Conservation (phyloP, 2,888 invertebrate genomes). For the Serrognathus titanus region DNA sequence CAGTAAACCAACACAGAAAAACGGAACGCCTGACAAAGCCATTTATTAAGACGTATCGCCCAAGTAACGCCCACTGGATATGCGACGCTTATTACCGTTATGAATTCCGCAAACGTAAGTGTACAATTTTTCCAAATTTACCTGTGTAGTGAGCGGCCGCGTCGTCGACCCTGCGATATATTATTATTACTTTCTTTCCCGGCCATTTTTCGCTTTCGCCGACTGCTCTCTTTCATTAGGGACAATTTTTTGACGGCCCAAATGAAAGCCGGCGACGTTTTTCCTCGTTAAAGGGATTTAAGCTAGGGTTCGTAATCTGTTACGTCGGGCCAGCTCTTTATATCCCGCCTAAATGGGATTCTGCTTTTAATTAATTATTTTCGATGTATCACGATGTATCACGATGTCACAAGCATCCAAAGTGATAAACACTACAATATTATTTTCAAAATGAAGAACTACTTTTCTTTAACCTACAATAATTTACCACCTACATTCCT, state of each 20-base stretch:
- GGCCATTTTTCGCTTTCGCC: slow-evolving; percentile 5
- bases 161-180: slow-evolving; percentile 2
- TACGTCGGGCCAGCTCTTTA: slow-evolving; percentile 6
- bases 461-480: too few species aligned
- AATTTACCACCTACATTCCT: too few species aligned
- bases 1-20: too few species aligned
- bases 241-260: slow-evolving; percentile 8
- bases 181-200: slow-evolving; percentile 9
- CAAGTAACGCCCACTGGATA: too few species aligned
- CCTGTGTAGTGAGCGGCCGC: not conserved
- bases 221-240: slow-evolving; percentile 12
- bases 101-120: slow-evolving; percentile 10
- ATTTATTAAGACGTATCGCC: too few species aligned
- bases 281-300: slow-evolving; percentile 12
- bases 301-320: slow-evolving; percentile 5
- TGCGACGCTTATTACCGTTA: not conserved
- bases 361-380: not conserved
- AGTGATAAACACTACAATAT: too few species aligned
- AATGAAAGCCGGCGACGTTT: slow-evolving; percentile 9
- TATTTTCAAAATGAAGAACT: too few species aligned
- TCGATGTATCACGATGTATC: not conserved
- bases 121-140: slow-evolving; percentile 10
- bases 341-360: not conserved
- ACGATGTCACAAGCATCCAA: too few species aligned
- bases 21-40: too few species aligned